These are phyloP conservation scores for Myiagra hebetior DNA, from an alignment of 2,113 vertebrate genomes.

Conservation along the genomic window DNA sequence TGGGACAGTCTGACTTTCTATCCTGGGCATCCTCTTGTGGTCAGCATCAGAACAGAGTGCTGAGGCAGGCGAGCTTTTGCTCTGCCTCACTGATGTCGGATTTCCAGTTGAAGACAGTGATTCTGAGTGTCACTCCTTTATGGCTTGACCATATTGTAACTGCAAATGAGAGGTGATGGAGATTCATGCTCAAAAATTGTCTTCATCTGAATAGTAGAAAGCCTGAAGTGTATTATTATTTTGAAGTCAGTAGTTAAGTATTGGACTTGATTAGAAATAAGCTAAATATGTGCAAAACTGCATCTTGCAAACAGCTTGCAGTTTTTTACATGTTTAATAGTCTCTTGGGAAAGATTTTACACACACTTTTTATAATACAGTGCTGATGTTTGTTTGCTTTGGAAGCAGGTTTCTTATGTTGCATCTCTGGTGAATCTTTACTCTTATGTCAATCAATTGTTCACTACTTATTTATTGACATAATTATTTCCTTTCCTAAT, in stretches of 20 bases:
- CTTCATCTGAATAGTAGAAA: not conserved
- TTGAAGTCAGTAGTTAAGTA: not conserved
- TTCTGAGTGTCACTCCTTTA: not conserved
- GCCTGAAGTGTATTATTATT: not conserved
- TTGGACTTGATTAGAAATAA: not conserved
- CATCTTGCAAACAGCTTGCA: not conserved
- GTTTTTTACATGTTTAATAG: not conserved
- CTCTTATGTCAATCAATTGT: not conserved
- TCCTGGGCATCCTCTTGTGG: not conserved
- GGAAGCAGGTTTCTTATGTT: not conserved
- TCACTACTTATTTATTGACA: not conserved
- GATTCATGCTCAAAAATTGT: not conserved
- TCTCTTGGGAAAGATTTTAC: not conserved
- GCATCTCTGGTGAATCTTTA: not conserved
- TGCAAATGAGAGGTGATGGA: not conserved
- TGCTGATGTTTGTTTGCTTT: not conserved
- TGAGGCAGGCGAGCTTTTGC: not conserved
- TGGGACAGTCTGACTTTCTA: not conserved
- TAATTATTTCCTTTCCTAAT: not conserved
- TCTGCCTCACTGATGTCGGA: not conserved
- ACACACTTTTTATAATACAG: not conserved
- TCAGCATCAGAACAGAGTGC: not conserved
- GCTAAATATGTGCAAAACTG: not conserved
- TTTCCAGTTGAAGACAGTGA: not conserved
- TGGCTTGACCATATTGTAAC: not conserved